phyloP scores from a whole-genome alignment of 37 sponge, comb jelly and placozoan species.

The Beroe ovata region DNA sequence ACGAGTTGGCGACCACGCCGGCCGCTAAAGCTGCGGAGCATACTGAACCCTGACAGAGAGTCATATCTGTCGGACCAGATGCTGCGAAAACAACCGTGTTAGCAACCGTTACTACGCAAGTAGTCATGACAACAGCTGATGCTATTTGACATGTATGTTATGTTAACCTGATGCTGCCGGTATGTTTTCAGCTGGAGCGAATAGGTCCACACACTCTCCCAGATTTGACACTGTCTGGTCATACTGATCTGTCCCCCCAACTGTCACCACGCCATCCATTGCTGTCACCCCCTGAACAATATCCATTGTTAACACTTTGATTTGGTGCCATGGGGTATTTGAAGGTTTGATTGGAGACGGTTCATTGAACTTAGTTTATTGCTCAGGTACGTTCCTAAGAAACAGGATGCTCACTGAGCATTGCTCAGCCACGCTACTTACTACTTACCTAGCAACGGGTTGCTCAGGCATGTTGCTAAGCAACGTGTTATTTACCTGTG shows the following conservation, averaged over 20 bases:
- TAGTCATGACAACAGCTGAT: too few relatives aligned
- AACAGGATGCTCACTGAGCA: background rate
- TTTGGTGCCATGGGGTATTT: too few relatives aligned
- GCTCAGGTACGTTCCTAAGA: background rate
- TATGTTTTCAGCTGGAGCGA: conserved; percentile 9
- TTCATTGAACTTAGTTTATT: background rate
- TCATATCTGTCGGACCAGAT: background rate
- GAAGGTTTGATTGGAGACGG: too few relatives aligned
- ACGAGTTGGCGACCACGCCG: conserved; percentile 15
- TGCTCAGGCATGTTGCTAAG: too few relatives aligned
- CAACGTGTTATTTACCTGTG: too few relatives aligned
- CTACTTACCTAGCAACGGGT: too few relatives aligned
- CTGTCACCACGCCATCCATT: conserved; percentile 23
- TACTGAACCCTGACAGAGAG: background rate
- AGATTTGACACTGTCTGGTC: background rate
- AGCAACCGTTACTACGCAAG: too few relatives aligned
- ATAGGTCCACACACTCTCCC: conserved; percentile 55
- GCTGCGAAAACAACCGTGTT: too few relatives aligned
- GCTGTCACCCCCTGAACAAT: conserved; percentile 20
- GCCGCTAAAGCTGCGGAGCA: conserved; percentile 56
- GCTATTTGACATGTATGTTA: too few relatives aligned
- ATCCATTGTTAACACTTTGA: too few relatives aligned
- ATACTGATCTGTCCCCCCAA: conserved; percentile 26
- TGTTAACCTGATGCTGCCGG: conserved; percentile 17
- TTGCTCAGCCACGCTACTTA: background rate